Base-by-base conservation (phyloP, 1,140 invertebrate genomes). In the Drosophila bocqueti region DNA sequence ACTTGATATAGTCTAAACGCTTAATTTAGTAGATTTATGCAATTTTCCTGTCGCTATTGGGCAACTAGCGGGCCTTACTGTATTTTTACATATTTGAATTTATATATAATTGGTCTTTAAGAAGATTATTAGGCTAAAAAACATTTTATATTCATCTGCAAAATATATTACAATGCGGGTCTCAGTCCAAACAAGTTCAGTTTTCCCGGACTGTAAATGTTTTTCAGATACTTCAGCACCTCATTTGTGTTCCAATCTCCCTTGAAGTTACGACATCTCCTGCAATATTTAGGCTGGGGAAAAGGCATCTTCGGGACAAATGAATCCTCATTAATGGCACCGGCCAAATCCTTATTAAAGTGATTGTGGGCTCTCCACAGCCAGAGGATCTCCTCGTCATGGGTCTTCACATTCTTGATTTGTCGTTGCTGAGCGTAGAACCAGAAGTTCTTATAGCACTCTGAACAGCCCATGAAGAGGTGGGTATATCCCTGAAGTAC, bases 361-460 rank as follows among this genome's bases (percentile, higher is more conserved):
- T 57, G 0, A 57, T 99, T 99, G 89, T 99, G 98, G 4, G 97
- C 96, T 74, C 94, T 94, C 99, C 99, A 99, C 5, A 99, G 93
- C 98, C 98, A 99, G 11, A 99, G 80, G 4, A 99, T 95, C 40
- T 96, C 95, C 50, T 97, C 96, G 59, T 97, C 94, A 43, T 94
- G 93, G 43, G 94, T 95, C 24, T 93, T 93, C 0, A 98, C 95
- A 59, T 95, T 93, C 38, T 94, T 94, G 43, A 96, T 93, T 55
- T 95, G 94, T 49, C 95, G 94, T 74, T 93, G 92, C 24, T 94
- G 82, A 2, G 96, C 95, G 42, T 99, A 99, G 93, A 99, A 97
- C 71, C 94, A 92, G 0, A 59, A 46, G 9, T 16, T 15, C 26
- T 1, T 0, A 46, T 29, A 46, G 40, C 99, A 99, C 76, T 98